Evolutionary conservation across 2,888 invertebrate species (phyloP), one percentile per base, ranked within the genome.

Genomic region (Leucophenga montana): DNA sequence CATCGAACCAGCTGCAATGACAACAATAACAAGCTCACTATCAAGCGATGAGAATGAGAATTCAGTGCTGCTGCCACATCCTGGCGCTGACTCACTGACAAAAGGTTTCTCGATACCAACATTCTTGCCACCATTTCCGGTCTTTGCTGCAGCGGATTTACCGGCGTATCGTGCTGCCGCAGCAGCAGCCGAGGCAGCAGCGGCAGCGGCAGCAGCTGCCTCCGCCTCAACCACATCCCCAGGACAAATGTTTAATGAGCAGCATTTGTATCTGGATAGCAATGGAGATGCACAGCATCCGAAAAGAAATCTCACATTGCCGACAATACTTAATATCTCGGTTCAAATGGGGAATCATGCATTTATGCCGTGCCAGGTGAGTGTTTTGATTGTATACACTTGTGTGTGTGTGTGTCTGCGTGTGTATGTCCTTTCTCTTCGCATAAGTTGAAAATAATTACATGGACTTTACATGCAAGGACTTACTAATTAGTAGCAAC

Each of bases 291-390:
- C 70, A 31, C 76, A 78, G 56, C 61, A 66, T 66, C 73, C 76
- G 46, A 78, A 77, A 70, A 74, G 73, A 67, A 86, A 83, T 75
- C 82, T 84, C 70, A 84, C 84, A 78, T 83, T 79, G 77, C 82
- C 79, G 77, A 80, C 79, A 44, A 79, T 85, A 74, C 94, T 94
- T 88, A 96, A 96, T 90, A 94, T 96, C 89, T 96, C 96, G 75
- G 95, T 95, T 78, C 96, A 97, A 90, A 91, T 96, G 85, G 96
- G 96, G 85, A 95, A 95, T 73, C 95, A 95, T 90, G 96, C 96
- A 77, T 97, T 95, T 89, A 91, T 97, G 82, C 96, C 96, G 74
- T 97, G 96, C 91, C 95, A 94, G 91, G 94, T 93, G 84, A 90
- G 90, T 85, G 73, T 8, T 11, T 68, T 31, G 31, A 62, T 56